A percentile compares a stretch with the other conserved stretches of the same genome.
Evolutionary conservation across 2,888 invertebrate genomes (phyloP).

Genomic region (Fragum sueziense): DNA sequence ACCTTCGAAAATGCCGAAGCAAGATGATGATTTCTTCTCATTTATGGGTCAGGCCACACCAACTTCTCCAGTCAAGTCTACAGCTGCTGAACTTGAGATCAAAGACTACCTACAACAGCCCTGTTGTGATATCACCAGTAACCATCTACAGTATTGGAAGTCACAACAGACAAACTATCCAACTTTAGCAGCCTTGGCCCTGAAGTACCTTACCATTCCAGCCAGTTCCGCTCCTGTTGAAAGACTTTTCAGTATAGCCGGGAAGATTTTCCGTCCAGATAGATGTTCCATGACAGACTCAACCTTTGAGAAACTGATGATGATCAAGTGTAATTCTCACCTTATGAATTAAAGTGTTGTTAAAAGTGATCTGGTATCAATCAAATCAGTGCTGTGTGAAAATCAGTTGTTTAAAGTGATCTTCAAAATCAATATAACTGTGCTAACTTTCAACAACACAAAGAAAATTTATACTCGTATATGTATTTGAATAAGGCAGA

Average conservation of each 20-base stretch:
- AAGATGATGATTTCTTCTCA: slow-evolving; percentile 29
- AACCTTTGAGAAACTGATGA: slow-evolving; percentile 43
- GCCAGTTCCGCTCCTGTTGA: slow-evolving; percentile 45
- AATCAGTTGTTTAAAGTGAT: too few species aligned
- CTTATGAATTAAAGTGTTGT: neutral
- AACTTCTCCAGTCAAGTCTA: neutral
- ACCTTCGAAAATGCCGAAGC: slow-evolving; percentile 8
- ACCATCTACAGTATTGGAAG: slow-evolving; percentile 29
- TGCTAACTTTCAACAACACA: too few species aligned
- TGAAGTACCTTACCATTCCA: slow-evolving; percentile 29
- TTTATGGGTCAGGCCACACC: slow-evolving; percentile 29
- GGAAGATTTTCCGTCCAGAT: slow-evolving; percentile 41
- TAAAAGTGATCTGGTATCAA: too few species aligned
- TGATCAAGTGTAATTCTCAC: slow-evolving; percentile 36
- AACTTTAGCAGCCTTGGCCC: slow-evolving; percentile 14
- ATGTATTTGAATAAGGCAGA: too few species aligned
- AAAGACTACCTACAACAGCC: slow-evolving; percentile 17
- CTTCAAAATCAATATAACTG: too few species aligned
- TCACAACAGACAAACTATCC: slow-evolving; percentile 16
- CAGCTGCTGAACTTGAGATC: neutral
- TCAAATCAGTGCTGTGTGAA: too few species aligned
- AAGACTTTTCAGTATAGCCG: slow-evolving; percentile 40
- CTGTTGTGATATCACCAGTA: slow-evolving; percentile 7
- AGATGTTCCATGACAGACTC: slow-evolving; percentile 36
- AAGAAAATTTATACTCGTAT: too few species aligned